phyloP scores from a whole-genome alignment of 2,888 invertebrate genomes.

The Andrena hattorfiana region DNA sequence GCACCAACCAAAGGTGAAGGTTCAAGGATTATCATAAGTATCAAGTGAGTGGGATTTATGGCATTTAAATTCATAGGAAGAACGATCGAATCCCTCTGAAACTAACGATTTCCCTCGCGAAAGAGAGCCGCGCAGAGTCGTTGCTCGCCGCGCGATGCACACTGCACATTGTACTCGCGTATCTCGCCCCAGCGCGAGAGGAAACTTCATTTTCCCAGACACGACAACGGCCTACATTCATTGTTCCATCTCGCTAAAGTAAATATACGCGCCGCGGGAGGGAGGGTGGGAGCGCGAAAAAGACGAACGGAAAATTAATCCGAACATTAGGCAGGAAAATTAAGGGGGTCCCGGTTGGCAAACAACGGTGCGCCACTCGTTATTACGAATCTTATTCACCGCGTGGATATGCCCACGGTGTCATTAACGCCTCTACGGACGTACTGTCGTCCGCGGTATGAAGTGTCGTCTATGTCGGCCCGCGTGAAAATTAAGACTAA shows the following conservation, averaged over 20 bases:
- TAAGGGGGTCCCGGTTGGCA: slow-evolving; percentile 66
- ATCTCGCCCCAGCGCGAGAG: neutral
- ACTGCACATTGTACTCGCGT: slow-evolving; percentile 7
- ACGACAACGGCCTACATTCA: slow-evolving; percentile 50
- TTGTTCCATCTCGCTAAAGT: slow-evolving; percentile 51
- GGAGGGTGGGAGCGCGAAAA: slow-evolving; percentile 26
- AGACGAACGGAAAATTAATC: slow-evolving; percentile 80
- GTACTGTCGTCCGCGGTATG: slow-evolving; percentile 42
- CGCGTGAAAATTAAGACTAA: slow-evolving; percentile 72
- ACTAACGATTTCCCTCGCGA: slow-evolving; percentile 10
- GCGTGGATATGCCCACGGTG: slow-evolving; percentile 66
- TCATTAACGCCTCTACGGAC: slow-evolving; percentile 75
- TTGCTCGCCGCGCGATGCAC: neutral
- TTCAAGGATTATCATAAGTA: no score
- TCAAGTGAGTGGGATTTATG: no score
- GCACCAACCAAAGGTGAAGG: no score
- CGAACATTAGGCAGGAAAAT: slow-evolving; percentile 82
- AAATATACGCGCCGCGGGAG: slow-evolving; percentile 32
- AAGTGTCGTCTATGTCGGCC: slow-evolving; percentile 59
- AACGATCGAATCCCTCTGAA: neutral
- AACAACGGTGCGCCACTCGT: slow-evolving; percentile 73
- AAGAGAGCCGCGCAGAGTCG: slow-evolving; percentile 13
- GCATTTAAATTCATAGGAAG: no score
- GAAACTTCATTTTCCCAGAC: slow-evolving; percentile 32
- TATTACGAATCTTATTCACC: slow-evolving; percentile 76